These are phyloP conservation scores for Psilanteris sp. DNA, from an alignment of 1,140 invertebrate genomes.

Conservation along the genomic window DNA sequence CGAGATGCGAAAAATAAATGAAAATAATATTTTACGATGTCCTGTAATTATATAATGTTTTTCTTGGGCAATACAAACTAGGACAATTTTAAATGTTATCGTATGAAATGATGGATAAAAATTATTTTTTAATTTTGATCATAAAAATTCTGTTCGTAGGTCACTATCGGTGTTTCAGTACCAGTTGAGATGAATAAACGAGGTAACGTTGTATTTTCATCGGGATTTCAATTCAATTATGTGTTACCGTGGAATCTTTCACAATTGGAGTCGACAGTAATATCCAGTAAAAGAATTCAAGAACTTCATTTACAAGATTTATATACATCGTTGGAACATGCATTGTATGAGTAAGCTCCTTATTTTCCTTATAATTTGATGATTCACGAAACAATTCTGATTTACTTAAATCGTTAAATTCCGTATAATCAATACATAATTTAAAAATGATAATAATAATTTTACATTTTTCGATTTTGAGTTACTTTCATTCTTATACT, in stretches of 20 bases:
- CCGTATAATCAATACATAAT: too few relatives aligned
- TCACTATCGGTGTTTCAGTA: conserved; percentile 72
- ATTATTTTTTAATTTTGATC: conserved; percentile 17
- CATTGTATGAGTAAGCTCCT: conserved; percentile 72
- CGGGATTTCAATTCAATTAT: conserved; percentile 77
- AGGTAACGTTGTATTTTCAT: conserved; percentile 69
- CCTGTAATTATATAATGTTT: too few relatives aligned
- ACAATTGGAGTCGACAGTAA: conserved; percentile 71
- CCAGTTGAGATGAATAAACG: conserved; percentile 71
- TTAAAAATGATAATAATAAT: too few relatives aligned
- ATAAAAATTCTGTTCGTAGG: conserved; percentile 63
- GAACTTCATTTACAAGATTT: conserved; percentile 72
- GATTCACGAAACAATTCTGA: background rate
- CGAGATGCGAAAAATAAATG: too few relatives aligned
- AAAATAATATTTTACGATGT: too few relatives aligned
- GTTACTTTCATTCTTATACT: too few relatives aligned
- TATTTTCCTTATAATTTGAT: conserved; percentile 6
- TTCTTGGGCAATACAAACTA: too few relatives aligned
- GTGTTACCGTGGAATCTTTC: conserved; percentile 74
- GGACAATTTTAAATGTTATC: too few relatives aligned
- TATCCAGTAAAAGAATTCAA: conserved; percentile 66
- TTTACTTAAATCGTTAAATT: too few relatives aligned
- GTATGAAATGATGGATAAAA: too few relatives aligned
- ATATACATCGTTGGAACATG: conserved; percentile 71
- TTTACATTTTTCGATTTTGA: too few relatives aligned